phyloP scores from a whole-genome alignment of 2,888 invertebrate species.

The Agrochola lychnidis region DNA sequence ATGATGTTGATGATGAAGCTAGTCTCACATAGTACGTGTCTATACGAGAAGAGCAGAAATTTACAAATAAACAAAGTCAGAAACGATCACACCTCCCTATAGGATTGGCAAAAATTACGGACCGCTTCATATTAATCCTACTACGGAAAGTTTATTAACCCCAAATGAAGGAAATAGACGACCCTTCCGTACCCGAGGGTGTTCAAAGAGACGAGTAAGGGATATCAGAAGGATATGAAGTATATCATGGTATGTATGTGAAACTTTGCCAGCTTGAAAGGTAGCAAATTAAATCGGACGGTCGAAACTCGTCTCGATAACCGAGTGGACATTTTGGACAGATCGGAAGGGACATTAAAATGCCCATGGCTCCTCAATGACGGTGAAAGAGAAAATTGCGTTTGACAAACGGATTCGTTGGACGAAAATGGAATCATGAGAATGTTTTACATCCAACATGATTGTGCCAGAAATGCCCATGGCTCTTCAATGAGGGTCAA shows the following conservation, averaged over 20 bases:
- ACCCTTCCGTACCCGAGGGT: slow-evolving; percentile 13
- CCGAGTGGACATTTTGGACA: background rate
- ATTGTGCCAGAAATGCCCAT: background rate
- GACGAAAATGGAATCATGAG: too few species aligned
- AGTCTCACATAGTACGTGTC: background rate
- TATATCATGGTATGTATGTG: background rate
- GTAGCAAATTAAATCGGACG: slow-evolving; percentile 12
- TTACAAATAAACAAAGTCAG: background rate
- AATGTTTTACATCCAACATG: too few species aligned
- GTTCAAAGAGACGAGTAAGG: slow-evolving; percentile 23
- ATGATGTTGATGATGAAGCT: too few species aligned
- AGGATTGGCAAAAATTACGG: background rate
- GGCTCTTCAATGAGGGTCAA: background rate
- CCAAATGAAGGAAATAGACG: slow-evolving; percentile 24
- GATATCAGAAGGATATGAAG: slow-evolving; percentile 1
- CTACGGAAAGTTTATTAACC: slow-evolving; percentile 34
- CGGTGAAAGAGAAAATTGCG: background rate
- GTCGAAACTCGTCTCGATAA: slow-evolving; percentile 9
- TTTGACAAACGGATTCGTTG: background rate
- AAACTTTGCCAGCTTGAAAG: background rate
- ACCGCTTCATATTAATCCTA: background rate
- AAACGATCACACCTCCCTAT: background rate
- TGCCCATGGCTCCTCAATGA: background rate
- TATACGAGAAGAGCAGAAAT: too few species aligned
- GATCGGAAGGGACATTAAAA: background rate